Base-by-base conservation (phyloP, 2,797 vertebrate genomes). In the Pelochelys cantorii region DNA sequence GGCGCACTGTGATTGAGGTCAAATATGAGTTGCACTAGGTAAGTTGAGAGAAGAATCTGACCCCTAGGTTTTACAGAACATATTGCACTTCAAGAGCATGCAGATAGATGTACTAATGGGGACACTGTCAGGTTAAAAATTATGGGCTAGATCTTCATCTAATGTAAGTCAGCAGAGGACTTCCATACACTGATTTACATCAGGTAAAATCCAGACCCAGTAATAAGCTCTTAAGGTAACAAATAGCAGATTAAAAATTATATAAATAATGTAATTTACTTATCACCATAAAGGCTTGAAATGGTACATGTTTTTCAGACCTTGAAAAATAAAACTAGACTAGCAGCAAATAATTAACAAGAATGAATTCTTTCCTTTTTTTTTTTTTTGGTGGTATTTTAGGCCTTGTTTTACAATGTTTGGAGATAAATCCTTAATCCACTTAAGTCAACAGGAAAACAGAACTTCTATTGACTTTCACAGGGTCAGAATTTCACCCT, bases 1-100 rank as follows among this genome's bases (percentile, higher is more conserved):
- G 14, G 3, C 23, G 14, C 0, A 10, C 4, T 27, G 29, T 4
- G 5, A 2, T 7, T 83, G 37, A 48, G 25, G 29, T 5, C 53
- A 56, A 54, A 17, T 48, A 48, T 11, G 20, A 22, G 77, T 68
- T 78, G 3, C 5, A 6, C 8, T 83, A 20, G 86, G 23, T 1
- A 3, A 5, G 79, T 31, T 78, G 11, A 60, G 9, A 56, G 15
- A 0, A 27, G 11, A 59, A 3, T 34, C 55, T 7, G 27, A 31
- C 1, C 22, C 13, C 55, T 90, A 53, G 15, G 27, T 89, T 90
- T 62, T 5, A 2, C 60, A 31, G 22, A 77, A 53, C 6, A 77
- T n/a, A 55, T 27, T 3, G 13, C 4, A 34, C 2, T 42, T 42
- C 22, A 3, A 91, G 31, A 88, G 2, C 5, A 23, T 53, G 85